Evolutionary conservation across 2,888 invertebrate species (phyloP), one percentile per base, ranked within the genome.

Genomic region (Eupithecia subumbrata): DNA sequence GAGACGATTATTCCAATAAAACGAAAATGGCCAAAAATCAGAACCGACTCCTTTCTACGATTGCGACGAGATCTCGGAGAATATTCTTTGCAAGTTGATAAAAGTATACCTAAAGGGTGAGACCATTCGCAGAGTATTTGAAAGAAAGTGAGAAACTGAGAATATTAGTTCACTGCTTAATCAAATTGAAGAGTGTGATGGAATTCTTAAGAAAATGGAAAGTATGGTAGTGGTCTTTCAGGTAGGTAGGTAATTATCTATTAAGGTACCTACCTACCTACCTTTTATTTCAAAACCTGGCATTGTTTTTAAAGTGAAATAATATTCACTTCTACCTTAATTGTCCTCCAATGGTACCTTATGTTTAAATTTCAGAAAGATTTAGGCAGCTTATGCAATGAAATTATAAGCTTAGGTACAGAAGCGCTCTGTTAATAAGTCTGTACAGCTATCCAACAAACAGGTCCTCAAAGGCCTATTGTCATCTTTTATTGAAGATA

Each of bases 401-500:
- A 99, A 95, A 99, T 99, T 83, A 97, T 99, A 81, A 97, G 97
- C 76, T 95, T 99, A n/a, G n/a, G n/a, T n/a, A 74, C 99, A 99
- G 92, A 97, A 98, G 82, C 98, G 99, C 88, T 99, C 99, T 2
- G 97, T 99, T 0, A 97, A 97, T 72, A 99, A 99, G 98, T 99
- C 99, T 81, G 97, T 99, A 82, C 98, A 99, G 86, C 93, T 99
- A 56, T 98, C 98, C 73, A 99, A 99, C 90, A 96, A 99, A 78
- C 99, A 99, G 94, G 97, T 98, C 71, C 97, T 99, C 18, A 96
- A 98, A 86, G 98, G 98, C 0, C 99, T 99, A 80, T 95, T 99
- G n/a, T 98, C 98, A 84, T 98, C 99, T 85, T 99, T 99, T 90
- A 99, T 99, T 75, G 99, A 99, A 92, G 99, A 99, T 86, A 98